phyloP scores from a whole-genome alignment of 2,797 vertebrate species.

The Amblyraja radiata region DNA sequence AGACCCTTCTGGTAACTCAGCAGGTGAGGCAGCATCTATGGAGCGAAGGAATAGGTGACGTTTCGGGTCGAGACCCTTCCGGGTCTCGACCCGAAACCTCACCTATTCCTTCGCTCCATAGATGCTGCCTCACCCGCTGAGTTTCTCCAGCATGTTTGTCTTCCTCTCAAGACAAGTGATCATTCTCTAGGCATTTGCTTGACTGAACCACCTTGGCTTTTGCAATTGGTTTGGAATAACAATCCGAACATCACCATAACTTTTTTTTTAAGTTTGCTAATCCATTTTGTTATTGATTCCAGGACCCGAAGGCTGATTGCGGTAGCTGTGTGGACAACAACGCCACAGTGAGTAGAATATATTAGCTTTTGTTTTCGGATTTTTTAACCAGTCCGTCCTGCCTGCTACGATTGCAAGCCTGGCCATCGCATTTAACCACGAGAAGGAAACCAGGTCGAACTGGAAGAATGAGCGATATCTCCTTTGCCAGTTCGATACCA shows the following conservation, averaged over 20 bases:
- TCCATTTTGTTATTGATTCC: constrained; percentile 40
- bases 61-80: too few species aligned
- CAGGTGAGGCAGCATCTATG: too few species aligned
- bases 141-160: neutral
- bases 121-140: too few species aligned
- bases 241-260: neutral
- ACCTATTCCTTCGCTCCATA: too few species aligned
- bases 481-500: neutral
- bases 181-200: neutral
- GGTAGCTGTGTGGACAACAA: constrained; percentile 59
- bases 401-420: neutral
- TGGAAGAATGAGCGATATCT: neutral
- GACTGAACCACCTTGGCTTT: neutral
- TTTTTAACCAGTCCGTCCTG: neutral
- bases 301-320: constrained; percentile 62
- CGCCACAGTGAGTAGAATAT: constrained; percentile 56
- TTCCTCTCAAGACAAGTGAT: neutral
- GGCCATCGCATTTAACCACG: neutral
- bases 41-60: too few species aligned
- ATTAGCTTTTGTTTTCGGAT: neutral
- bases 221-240: neutral
- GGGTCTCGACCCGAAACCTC: too few species aligned
- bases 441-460: neutral
- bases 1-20: too few species aligned
- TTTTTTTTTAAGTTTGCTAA: neutral